Percentiles rank a stretch among this genome's conserved stretches.
These are phyloP conservation scores for Salvator merianae DNA, from an alignment of 2,113 vertebrate species.

Conservation along the genomic window DNA sequence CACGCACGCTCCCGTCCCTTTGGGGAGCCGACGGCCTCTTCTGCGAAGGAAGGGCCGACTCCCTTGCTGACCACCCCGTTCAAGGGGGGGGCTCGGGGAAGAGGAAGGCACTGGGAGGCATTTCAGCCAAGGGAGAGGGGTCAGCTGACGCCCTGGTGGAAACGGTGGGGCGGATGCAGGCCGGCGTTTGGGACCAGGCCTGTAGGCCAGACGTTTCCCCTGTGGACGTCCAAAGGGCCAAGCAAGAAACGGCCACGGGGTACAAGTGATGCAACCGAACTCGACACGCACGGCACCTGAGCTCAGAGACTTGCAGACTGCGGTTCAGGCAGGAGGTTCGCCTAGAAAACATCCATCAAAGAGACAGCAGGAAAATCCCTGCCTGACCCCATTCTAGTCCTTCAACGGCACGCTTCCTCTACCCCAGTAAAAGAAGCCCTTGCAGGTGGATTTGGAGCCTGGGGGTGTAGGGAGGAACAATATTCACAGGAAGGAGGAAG, in stretches of 20 bases:
- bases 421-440: background rate
- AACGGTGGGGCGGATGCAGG: conserved; percentile 48
- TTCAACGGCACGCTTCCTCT: conserved; percentile 33
- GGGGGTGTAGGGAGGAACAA: background rate
- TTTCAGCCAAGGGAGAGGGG: conserved; percentile 1
- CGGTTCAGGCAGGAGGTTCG: background rate
- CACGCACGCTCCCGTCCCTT: background rate
- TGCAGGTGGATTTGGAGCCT: background rate
- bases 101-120: conserved; percentile 29
- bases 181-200: conserved; percentile 24
- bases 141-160: conserved; percentile 48
- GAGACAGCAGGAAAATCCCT: conserved; percentile 48
- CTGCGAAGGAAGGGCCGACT: conserved; percentile 51
- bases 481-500: background rate
- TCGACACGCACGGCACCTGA: conserved; percentile 49
- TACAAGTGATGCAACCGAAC: conserved; percentile 42
- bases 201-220: conserved; percentile 52
- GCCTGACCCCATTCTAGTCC: background rate
- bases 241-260: background rate
- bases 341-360: conserved; percentile 9
- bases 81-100: conserved; percentile 38
- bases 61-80: background rate
- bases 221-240: background rate
- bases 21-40: background rate
- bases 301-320: background rate